Conservation (phyloP, 2,797 vertebrate genomes). For the Spondyliosoma cantharus region DNA sequence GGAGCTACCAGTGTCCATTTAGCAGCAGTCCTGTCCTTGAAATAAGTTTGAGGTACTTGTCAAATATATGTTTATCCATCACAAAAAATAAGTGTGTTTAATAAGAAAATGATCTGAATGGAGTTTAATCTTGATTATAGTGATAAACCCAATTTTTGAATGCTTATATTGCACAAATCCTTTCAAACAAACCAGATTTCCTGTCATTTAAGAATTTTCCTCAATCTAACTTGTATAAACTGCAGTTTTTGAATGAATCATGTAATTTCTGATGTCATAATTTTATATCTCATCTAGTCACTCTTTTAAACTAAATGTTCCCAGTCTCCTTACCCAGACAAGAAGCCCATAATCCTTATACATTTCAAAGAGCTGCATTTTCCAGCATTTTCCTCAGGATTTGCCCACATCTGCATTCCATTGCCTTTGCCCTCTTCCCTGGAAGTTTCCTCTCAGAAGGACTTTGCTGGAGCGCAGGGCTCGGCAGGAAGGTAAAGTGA, state of each 20-base stretch:
- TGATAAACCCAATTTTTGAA: not conserved
- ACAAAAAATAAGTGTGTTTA: not conserved
- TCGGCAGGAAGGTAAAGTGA: constrained; percentile 63
- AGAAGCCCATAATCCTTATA: constrained; percentile 13
- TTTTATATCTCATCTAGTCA: not conserved
- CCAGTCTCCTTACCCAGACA: constrained; percentile 5
- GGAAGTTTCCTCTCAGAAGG: constrained; percentile 69
- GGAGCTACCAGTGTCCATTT: not conserved
- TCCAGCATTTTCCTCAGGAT: constrained; percentile 59
- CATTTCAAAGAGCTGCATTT: constrained; percentile 46
- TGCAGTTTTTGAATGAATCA: not conserved
- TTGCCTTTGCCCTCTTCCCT: constrained; percentile 65
- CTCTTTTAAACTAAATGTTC: not conserved
- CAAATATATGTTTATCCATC: constrained; percentile 2
- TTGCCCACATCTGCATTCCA: constrained; percentile 80
- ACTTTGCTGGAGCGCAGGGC: constrained; percentile 73
- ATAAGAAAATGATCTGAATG: constrained; percentile 1
- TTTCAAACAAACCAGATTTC: constrained; percentile 9
- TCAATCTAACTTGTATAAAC: not conserved
- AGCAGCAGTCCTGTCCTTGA: not conserved
- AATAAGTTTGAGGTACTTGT: not conserved
- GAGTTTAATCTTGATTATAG: not conserved
- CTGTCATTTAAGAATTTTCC: not conserved
- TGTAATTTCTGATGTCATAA: constrained; percentile 6
- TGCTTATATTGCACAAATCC: not conserved